Percentiles rank a stretch among this genome's conserved stretches.
phyloP scores from a whole-genome alignment of 1,140 invertebrate genomes.

The Meteorus sp. region DNA sequence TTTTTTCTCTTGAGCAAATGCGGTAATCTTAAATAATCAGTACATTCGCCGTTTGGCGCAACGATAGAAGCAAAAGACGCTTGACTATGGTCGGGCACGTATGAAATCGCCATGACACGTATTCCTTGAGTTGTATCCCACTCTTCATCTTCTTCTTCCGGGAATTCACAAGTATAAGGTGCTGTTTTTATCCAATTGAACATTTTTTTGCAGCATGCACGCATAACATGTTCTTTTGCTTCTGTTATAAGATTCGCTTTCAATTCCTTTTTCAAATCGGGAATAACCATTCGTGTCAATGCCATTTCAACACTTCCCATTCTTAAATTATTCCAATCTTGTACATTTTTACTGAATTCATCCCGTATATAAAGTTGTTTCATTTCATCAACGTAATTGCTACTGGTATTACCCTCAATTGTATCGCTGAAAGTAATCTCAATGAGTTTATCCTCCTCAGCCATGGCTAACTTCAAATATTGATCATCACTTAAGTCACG shows the following conservation, averaged over 20 bases:
- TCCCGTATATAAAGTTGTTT: conserved; percentile 90
- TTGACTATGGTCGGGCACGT: conserved; percentile 81
- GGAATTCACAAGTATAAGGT: conserved; percentile 78
- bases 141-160: conserved; percentile 87
- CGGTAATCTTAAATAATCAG: conserved; percentile 85
- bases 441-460: conserved; percentile 85
- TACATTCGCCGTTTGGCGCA: conserved; percentile 87
- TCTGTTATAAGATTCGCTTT: conserved; percentile 79
- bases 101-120: conserved; percentile 85
- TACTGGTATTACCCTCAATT: conserved; percentile 75
- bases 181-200: conserved; percentile 90
- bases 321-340: conserved; percentile 94
- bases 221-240: conserved; percentile 87
- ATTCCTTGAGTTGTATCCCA: conserved; percentile 87
- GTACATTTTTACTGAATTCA: conserved; percentile 94
- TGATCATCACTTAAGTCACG: conserved; percentile 87
- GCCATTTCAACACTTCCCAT: conserved; percentile 87
- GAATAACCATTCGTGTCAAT: conserved; percentile 85
- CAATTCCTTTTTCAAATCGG: conserved; percentile 87
- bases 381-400: conserved; percentile 85
- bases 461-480: conserved; percentile 82
- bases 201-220: conserved; percentile 79
- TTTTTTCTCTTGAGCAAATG: conserved; percentile 83
- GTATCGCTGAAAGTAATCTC: conserved; percentile 73
- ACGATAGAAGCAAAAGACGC: conserved; percentile 89